Evolutionary conservation across 2,797 vertebrate genomes (phyloP).

Genomic region (Bradypodion ventrale): DNA sequence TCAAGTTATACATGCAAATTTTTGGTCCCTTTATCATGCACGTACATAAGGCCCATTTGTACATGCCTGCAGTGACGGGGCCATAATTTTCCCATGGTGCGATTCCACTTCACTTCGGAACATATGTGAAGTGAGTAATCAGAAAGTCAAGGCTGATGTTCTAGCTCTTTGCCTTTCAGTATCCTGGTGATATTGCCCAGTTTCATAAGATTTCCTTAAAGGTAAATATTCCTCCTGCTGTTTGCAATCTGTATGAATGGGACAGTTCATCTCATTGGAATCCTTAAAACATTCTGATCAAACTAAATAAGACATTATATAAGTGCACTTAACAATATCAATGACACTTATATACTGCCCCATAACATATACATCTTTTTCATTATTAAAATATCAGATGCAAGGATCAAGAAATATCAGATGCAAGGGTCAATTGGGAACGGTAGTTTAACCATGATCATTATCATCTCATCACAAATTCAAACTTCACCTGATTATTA

Average conservation of each 20-base stretch:
- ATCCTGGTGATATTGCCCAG: no score
- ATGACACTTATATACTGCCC: no score
- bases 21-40: background rate
- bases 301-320: background rate
- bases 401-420: background rate
- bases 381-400: background rate
- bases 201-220: background rate
- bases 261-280: background rate
- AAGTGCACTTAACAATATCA: background rate
- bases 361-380: background rate
- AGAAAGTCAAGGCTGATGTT: background rate
- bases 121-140: background rate
- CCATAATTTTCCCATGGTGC: background rate
- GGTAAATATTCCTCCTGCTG: background rate
- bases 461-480: background rate
- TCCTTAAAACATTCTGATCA: background rate
- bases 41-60: background rate
- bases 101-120: background rate
- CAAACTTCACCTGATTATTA: background rate
- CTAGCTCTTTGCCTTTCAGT: background rate
- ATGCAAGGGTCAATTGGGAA: background rate
- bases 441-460: background rate
- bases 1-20: fast-evolving
- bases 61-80: background rate
- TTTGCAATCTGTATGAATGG: background rate